Base-by-base conservation (phyloP, 2,888 invertebrate species). In the Tenthredo livida region DNA sequence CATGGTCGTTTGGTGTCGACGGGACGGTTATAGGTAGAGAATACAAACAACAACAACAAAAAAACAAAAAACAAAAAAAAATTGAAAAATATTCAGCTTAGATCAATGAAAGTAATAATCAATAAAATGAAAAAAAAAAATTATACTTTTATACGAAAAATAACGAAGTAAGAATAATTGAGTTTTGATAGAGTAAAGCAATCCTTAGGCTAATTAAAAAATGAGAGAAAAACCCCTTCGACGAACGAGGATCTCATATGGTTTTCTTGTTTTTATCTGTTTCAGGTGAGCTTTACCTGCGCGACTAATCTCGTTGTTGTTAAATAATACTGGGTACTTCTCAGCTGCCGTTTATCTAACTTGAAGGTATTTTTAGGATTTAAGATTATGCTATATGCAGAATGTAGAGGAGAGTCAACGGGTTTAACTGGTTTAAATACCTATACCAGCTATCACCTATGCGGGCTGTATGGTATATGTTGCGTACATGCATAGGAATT, bases 401-500 rank as follows among this genome's bases (percentile, higher is more conserved):
- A 80, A 80, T 80, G n/a, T n/a, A n/a, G n/a, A 58, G 37, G 40
- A 21, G n/a, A 29, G 33, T 7, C 17, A 80, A 80, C 80, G 61
- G 80, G 80, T 80, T 61, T 80, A 37, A 80, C 80, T 80, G 80
- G 80, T 58, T 80, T 33, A 33, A 7, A 67, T 33, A 29, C 6
- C 5, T 21, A n/a, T 1, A 29, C n/a, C n/a, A n/a, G n/a, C n/a
- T n/a, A n/a, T n/a, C n/a, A n/a, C n/a, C n/a, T 29, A 29, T 29
- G 29, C 17, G 12, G 7, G 33, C 50, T 12, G 43, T 58, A 58
- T 54, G 61, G n/a, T n/a, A n/a, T n/a, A n/a, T n/a, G n/a, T n/a
- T n/a, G n/a, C n/a, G n/a, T n/a, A n/a, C n/a, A n/a, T n/a, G n/a
- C n/a, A n/a, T n/a, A n/a, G n/a, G 61, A 80, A 80, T 80, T 80